phyloP scores from a whole-genome alignment of 2,888 invertebrate species.

The Cataglyphis rosenhaueri region DNA sequence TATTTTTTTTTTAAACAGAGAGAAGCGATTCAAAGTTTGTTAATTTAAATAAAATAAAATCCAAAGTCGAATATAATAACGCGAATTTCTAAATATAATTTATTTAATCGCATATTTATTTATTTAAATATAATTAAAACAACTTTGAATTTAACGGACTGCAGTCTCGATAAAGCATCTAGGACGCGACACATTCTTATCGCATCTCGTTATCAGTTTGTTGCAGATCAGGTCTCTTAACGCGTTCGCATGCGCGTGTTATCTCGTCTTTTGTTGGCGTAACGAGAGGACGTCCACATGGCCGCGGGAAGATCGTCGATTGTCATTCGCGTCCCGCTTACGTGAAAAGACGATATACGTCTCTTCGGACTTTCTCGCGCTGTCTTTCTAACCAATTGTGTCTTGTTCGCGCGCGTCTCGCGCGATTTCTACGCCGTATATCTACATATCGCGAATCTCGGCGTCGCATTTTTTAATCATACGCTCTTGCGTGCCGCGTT shows the following conservation, averaged over 20 bases:
- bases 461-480: slow-evolving; percentile 2
- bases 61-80: not conserved
- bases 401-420: not conserved
- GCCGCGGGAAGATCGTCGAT: slow-evolving; percentile 36
- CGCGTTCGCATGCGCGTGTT: not conserved
- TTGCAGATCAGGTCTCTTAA: not conserved
- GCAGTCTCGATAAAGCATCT: not conserved
- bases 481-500: slow-evolving; percentile 8
- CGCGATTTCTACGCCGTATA: not conserved
- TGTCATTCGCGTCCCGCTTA: slow-evolving; percentile 25
- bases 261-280: slow-evolving; percentile 38
- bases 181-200: not conserved
- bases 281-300: slow-evolving; percentile 32
- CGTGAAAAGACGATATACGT: not conserved
- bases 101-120: not conserved
- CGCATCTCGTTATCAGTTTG: slow-evolving; percentile 34
- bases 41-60: not conserved
- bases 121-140: not conserved
- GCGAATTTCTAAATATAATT: not conserved
- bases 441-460: not conserved
- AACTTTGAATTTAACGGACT: not conserved
- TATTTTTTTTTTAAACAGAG: not conserved
- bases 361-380: not conserved
- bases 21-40: not conserved
- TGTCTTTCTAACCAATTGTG: not conserved